Percentiles rank a stretch among this genome's conserved stretches.
These are phyloP conservation scores for Canis aureus DNA, from an alignment of 2,113 vertebrate species.

Conservation along the genomic window DNA sequence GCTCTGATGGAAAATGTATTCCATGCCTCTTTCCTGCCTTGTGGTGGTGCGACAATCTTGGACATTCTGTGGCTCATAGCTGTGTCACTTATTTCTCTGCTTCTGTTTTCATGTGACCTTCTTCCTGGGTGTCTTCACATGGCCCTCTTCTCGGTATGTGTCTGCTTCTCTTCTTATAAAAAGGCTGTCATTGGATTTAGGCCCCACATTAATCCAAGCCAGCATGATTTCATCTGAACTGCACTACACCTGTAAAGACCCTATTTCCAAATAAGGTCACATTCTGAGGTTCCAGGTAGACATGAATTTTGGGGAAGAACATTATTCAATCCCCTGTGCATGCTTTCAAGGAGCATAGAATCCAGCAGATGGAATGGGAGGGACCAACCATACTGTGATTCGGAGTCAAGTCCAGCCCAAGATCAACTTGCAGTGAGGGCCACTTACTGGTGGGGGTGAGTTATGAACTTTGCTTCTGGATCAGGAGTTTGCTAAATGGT, in stretches of 20 bases:
- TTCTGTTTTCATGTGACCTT: background rate
- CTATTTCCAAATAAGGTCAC: background rate
- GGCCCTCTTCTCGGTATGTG: background rate
- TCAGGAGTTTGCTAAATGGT: background rate
- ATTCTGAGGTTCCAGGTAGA: background rate
- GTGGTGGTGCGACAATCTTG: fast-evolving
- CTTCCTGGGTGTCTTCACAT: background rate
- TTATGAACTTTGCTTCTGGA: background rate
- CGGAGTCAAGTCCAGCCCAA: background rate
- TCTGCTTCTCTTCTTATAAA: background rate
- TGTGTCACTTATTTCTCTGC: background rate
- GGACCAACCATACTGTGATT: fast-evolving
- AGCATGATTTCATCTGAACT: background rate
- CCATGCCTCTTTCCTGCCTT: background rate
- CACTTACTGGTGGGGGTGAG: fast-evolving
- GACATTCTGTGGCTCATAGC: background rate
- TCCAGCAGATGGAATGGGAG: background rate
- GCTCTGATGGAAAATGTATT: background rate
- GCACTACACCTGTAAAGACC: background rate
- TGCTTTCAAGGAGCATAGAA: background rate
- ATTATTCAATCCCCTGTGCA: background rate
- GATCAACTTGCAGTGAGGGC: too few relatives aligned
- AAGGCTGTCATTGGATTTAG: background rate
- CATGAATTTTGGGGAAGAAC: too few relatives aligned
- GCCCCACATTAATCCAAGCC: background rate